These are phyloP conservation scores for Lepidostoma basale DNA, from an alignment of 1,140 invertebrate genomes.

Conservation along the genomic window DNA sequence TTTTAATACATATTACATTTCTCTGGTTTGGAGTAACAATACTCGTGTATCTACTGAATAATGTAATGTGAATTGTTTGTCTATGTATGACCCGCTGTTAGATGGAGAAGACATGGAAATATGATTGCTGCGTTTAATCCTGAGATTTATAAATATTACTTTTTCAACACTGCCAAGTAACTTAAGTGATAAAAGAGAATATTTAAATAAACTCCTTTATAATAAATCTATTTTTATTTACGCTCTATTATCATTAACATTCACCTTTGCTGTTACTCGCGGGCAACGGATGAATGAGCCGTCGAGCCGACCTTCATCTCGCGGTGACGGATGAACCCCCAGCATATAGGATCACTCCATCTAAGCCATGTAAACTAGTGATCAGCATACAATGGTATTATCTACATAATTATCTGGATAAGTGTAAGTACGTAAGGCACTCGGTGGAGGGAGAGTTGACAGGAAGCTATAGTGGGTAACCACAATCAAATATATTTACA, in stretches of 20 bases:
- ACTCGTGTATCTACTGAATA: no score
- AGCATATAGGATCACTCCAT: not conserved
- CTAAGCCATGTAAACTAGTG: conserved; percentile 24
- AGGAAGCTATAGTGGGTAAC: conserved; percentile 31
- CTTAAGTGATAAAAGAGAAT: conserved; percentile 15
- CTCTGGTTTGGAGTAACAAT: no score
- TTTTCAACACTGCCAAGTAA: conserved; percentile 11
- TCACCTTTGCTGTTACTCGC: not conserved
- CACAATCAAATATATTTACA: conserved; percentile 27
- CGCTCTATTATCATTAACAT: not conserved
- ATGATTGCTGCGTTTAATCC: conserved; percentile 2
- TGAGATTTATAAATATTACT: not conserved
- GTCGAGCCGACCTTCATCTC: conserved; percentile 2
- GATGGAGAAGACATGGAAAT: not conserved
- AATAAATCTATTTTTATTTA: conserved; percentile 7
- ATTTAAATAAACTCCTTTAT: conserved; percentile 27
- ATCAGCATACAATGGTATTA: conserved; percentile 30
- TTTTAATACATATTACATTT: no score
- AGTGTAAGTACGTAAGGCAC: conserved; percentile 15
- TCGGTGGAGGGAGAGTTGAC: not conserved
- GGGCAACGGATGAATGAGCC: not conserved
- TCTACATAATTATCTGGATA: conserved; percentile 22
- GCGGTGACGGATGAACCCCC: not conserved
- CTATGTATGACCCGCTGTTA: not conserved
- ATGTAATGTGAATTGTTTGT: no score